Evolutionary conservation across 1,140 invertebrate species (phyloP), one percentile per base, ranked within the genome.

Genomic region (Pteromalus puparum): DNA sequence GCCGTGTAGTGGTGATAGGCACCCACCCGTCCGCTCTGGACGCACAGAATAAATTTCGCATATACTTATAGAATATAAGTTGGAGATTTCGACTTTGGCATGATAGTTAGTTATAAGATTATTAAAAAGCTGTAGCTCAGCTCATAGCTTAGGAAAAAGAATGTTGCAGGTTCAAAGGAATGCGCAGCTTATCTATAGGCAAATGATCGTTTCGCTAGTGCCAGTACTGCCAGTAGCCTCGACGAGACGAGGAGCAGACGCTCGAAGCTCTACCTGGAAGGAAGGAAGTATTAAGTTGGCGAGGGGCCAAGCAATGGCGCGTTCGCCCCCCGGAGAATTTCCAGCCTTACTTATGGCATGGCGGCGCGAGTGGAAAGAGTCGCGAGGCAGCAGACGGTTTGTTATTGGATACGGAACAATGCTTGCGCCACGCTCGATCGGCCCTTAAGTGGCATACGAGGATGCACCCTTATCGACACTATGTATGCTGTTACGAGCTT

Each of bases 281-380:
- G 80, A 74, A 73, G 72, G 76, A 73, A 85, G 87, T 80, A 88
- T 87, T 88, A 74, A 83, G 81, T 88, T 88, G 87, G 87, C 85
- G 26, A 61, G 24, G 5, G 24, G 82, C 87, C 87, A 88, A 85
- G 28, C 24, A 74, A 85, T 81, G 77, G 85, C 85, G 87, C 86
- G 83, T 48, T 76, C 34, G 38, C 46, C n/a, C n/a, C 34, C 15
- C n/a, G n/a, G 42, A 6, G 74, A 42, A 76, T 48, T 76, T 21
- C 74, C 46, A 38, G 42, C n/a, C 42, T 53, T 53, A 75, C 73
- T 46, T 75, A 75, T 24, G 18, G 24, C 21, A 75, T 24, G 18
- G 24, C 21, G 42, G 2, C 24, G n/a, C 9, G 10, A 53, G n/a
- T 10, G 46, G 42, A 76, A 76, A 76, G 74, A 53, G 42, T 48